Evolutionary conservation across 2,113 vertebrate species (phyloP), one percentile per base, ranked within the genome.

Genomic region (Formicarius rufipectus): DNA sequence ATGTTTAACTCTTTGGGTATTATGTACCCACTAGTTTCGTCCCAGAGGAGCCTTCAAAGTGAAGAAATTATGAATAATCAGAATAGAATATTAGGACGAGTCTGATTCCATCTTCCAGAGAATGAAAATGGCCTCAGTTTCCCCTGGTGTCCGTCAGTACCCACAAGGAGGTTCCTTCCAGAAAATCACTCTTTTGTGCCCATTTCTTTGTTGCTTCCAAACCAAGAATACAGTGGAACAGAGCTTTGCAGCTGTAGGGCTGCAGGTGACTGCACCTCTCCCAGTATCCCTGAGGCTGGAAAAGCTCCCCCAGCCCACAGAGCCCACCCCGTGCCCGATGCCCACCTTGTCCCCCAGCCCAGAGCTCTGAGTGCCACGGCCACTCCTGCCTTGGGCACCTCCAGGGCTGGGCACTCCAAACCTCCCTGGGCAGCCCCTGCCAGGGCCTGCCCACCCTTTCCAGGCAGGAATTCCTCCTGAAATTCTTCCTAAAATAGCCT

Each of bases 321-420:
- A 69, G 17, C 2, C 25, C 47, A 0, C 22, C 4, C 63, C 76
- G 71, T 69, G 47, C 21, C 30, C 0, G 0, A 53, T 19, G 0
- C 6, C 21, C 13, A 23, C 2, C 7, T 8, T 68, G 30, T 83
- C 53, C 3, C 21, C 9, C 62, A 62, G 14, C 30, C 21, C 55
- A 83, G 39, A 40, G 62, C 87, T 0, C 78, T 62, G n/a, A 25
- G 47, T 62, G 30, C 40, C 63, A 69, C 2, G 0, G 25, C 47
- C 71, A 76, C n/a, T 6, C 21, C 6, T 73, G 49, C 50, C 31
- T 12, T 3, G 50, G 20, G 3, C 40, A 47, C 40, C 11, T 62
- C 12, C 55, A 27, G 47, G 47, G 2, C 7, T 62, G 39, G 4
- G 6, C 0, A 5, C 25, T 53, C 14, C 71, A 68, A 5, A 4